These are phyloP conservation scores for Ochotona princeps DNA, from an alignment of 2,113 vertebrate genomes.

Conservation along the genomic window DNA sequence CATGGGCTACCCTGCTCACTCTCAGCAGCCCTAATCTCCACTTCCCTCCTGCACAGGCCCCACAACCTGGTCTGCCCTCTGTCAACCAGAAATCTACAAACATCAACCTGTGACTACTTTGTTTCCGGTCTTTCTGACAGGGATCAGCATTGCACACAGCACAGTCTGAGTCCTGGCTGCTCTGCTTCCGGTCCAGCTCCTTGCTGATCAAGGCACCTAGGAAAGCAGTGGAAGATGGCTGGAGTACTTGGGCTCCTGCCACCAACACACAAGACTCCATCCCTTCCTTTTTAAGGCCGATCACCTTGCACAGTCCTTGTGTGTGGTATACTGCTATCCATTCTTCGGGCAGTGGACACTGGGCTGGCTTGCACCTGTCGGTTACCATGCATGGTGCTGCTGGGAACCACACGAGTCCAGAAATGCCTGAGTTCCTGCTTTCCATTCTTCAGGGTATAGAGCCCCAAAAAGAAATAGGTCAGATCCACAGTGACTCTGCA, in stretches of 20 bases:
- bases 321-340: neutral
- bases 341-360: neutral
- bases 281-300: neutral
- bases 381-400: neutral
- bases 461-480: neutral
- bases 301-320: accelerated
- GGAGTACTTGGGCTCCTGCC: no score
- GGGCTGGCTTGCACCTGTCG: neutral
- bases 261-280: no score
- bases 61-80: neutral
- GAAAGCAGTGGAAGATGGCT: no score
- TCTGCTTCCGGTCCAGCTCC: no score
- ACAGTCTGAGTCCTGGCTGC: no score
- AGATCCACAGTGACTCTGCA: no score
- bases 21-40: neutral
- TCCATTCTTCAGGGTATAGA: neutral
- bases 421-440: neutral
- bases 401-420: neutral
- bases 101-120: neutral
- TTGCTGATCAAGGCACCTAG: no score
- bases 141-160: no score
- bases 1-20: accelerated
- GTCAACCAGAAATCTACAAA: neutral
- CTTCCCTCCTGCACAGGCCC: neutral
- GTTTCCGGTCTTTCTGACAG: neutral